Percentiles rank a stretch among this genome's conserved stretches.
Evolutionary conservation across 2,113 vertebrate genomes (phyloP).

Genomic region (Clupea harengus): DNA sequence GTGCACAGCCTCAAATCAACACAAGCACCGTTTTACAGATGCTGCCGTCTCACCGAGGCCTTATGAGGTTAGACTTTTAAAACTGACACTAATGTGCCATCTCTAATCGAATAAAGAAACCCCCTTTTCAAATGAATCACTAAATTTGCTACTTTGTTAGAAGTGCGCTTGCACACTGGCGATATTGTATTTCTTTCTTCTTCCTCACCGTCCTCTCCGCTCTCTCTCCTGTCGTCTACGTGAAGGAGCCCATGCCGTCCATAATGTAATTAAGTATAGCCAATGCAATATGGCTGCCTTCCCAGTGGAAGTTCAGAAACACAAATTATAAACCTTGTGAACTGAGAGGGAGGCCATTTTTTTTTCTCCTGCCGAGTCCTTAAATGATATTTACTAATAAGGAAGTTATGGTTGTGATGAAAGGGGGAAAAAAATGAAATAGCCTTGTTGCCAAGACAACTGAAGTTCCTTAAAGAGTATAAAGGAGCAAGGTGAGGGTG

Average conservation of each 20-base stretch:
- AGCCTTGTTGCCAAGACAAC: neutral
- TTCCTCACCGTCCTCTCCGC: conserved; percentile 43
- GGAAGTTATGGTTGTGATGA: conserved; percentile 1
- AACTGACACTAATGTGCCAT: conserved; percentile 67
- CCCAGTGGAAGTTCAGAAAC: conserved; percentile 70
- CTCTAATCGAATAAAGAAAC: conserved; percentile 70
- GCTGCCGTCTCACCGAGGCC: conserved; percentile 47
- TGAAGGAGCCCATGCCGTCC: conserved; percentile 57
- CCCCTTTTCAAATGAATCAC: conserved; percentile 61
- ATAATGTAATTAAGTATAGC: conserved; percentile 80
- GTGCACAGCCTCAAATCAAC: conserved; percentile 64
- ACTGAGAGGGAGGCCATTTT: conserved; percentile 64
- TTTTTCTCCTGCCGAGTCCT: conserved; percentile 32
- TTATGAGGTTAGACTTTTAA: conserved; percentile 62
- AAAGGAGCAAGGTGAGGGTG: neutral
- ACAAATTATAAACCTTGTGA: conserved; percentile 77
- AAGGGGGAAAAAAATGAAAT: neutral
- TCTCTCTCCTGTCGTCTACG: conserved; percentile 58
- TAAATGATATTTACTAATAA: conserved; percentile 25
- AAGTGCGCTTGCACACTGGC: conserved; percentile 66
- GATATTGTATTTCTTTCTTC: conserved; percentile 59
- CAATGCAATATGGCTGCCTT: conserved; percentile 72
- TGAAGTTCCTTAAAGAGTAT: neutral
- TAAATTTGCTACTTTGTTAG: conserved; percentile 64
- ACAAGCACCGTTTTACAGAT: conserved; percentile 52